A percentile compares a stretch with the other conserved stretches of the same genome.
phyloP scores from a whole-genome alignment of 2,888 invertebrate genomes.

The Stenodera caucasica region DNA sequence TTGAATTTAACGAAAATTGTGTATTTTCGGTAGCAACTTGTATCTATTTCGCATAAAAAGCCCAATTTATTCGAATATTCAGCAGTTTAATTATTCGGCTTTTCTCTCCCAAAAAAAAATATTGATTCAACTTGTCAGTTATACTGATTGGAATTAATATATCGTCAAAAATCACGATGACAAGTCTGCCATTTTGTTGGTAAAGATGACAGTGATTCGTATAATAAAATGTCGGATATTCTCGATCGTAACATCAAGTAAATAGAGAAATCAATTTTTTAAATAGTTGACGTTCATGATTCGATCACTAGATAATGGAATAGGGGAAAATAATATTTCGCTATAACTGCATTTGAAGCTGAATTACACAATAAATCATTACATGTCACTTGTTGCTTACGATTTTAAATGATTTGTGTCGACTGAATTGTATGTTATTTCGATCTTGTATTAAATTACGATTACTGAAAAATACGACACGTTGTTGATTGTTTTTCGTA shows the following conservation, averaged over 20 bases:
- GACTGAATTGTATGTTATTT: not conserved
- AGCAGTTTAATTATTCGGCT: not conserved
- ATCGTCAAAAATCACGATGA: slow-evolving; percentile 34
- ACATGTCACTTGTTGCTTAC: slow-evolving; percentile 3
- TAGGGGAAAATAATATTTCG: not conserved
- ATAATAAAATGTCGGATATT: no score
- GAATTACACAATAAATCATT: not conserved
- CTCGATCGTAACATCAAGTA: no score
- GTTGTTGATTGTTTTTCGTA: no score
- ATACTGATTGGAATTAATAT: slow-evolving; percentile 38
- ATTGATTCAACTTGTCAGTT: slow-evolving; percentile 34
- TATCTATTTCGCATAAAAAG: no score
- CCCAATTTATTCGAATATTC: not conserved
- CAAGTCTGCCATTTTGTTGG: slow-evolving; percentile 33
- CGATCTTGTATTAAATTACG: not conserved
- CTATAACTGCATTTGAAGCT: not conserved
- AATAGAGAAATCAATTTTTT: not conserved
- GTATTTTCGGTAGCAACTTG: no score
- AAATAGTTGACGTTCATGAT: not conserved
- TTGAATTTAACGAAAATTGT: slow-evolving; percentile 30
- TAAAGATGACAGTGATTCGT: no score
- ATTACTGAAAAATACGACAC: no score
- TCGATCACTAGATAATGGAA: not conserved
- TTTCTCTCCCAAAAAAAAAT: slow-evolving; percentile 1
- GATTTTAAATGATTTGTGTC: not conserved